Conservation (phyloP, 2,113 vertebrate species). For the Centrocercus urophasianus region DNA sequence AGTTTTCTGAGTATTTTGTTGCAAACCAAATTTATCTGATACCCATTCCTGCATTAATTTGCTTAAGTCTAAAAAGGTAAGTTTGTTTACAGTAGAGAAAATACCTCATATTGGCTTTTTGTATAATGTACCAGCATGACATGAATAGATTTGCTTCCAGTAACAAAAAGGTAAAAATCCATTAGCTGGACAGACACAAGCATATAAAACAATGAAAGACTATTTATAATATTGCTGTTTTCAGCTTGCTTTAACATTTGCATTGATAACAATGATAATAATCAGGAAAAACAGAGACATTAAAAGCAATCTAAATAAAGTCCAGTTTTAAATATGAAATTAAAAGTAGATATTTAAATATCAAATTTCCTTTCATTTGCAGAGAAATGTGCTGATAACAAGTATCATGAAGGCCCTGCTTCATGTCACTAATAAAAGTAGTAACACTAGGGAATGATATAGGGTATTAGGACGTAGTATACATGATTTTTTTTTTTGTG, state of each 20-base stretch:
- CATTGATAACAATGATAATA: neutral
- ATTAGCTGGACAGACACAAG: neutral
- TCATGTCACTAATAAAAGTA: neutral
- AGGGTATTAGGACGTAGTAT: neutral
- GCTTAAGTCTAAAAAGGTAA: conserved; percentile 25
- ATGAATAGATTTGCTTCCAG: neutral
- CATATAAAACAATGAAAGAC: neutral
- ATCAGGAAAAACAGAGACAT: neutral
- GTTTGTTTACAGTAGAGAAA: conserved; percentile 49
- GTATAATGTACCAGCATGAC: neutral
- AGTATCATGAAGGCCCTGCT: conserved; percentile 22
- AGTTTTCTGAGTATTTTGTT: neutral
- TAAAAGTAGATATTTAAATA: neutral
- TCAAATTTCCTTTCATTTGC: neutral
- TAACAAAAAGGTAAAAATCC: neutral
- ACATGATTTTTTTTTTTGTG: neutral
- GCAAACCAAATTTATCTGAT: neutral
- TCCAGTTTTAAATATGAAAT: neutral
- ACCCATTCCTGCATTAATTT: neutral
- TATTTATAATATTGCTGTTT: neutral
- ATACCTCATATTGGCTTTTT: neutral
- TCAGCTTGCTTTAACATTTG: neutral
- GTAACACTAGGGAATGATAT: neutral
- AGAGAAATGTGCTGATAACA: neutral
- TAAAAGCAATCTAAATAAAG: neutral